These are phyloP conservation scores for Nerophis lumbriciformis DNA, from an alignment of 2,113 vertebrate genomes.

Conservation along the genomic window DNA sequence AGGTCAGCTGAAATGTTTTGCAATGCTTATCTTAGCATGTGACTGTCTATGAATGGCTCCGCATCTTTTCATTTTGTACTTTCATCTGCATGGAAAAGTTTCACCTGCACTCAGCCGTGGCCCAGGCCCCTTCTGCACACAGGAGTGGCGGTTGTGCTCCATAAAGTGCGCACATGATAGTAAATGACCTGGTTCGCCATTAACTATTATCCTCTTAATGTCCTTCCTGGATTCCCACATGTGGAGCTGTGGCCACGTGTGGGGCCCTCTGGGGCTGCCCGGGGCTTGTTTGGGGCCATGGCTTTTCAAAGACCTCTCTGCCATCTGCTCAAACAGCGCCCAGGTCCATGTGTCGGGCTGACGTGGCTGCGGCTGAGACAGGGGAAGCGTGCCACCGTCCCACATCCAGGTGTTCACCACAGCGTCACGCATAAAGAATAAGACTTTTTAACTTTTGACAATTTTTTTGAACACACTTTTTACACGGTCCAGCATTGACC, in stretches of 20 bases:
- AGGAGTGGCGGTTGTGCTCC: conserved; percentile 62
- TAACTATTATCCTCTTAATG: conserved; percentile 76
- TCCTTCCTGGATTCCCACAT: conserved; percentile 63
- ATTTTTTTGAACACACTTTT: conserved; percentile 30
- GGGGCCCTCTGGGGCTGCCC: conserved; percentile 64
- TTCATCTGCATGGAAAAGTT: conserved; percentile 69
- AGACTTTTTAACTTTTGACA: conserved; percentile 19
- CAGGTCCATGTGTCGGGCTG: conserved; percentile 35
- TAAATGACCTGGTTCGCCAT: conserved; percentile 77
- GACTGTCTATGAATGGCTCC: conserved; percentile 50
- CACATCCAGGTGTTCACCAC: conserved; percentile 48
- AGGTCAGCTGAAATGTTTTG: conserved; percentile 54
- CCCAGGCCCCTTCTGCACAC: conserved; percentile 44
- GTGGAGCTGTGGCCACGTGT: conserved; percentile 54
- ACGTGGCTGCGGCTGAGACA: conserved; percentile 39
- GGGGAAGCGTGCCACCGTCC: conserved; percentile 28
- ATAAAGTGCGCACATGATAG: conserved; percentile 73
- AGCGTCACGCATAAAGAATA: conserved; percentile 57
- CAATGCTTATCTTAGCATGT: conserved; percentile 68
- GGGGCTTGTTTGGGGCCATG: conserved; percentile 67
- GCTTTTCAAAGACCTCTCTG: conserved; percentile 62
- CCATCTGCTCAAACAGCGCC: conserved; percentile 65
- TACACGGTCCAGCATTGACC: conserved; percentile 41
- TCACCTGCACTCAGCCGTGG: conserved; percentile 35
- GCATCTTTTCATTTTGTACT: conserved; percentile 42